These are phyloP conservation scores for Felis catus DNA, from an alignment of 2,113 vertebrate species.

Conservation along the genomic window F.catus_Fca126_mat1.0 CM031419.1:45806001-45806500, in stretches of 20 bases:
- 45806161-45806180: too few species aligned
- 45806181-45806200: too few species aligned
- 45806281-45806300: constrained; percentile 59
- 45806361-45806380: constrained; percentile 81
- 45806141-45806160: too few species aligned
- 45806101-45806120: too few species aligned
- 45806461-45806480: constrained; percentile 79
- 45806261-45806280: constrained; percentile 69
- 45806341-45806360: constrained; percentile 78
- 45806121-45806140: too few species aligned
- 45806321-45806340: constrained; percentile 78
- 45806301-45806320: constrained; percentile 82
- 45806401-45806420: constrained; percentile 83
- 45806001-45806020: too few species aligned
- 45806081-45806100: too few species aligned
- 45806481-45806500: constrained; percentile 84
- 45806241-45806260: constrained; percentile 70
- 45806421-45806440: constrained; percentile 84
- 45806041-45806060: too few species aligned
- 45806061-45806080: too few species aligned
- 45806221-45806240: constrained; percentile 72
- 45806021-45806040: too few species aligned
- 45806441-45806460: constrained; percentile 86
- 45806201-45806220: too few species aligned
- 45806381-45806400: constrained; percentile 81